Evolutionary conservation across 2,797 vertebrate species (phyloP).

Genomic region (Ctenopoma kingsleyae): DNA sequence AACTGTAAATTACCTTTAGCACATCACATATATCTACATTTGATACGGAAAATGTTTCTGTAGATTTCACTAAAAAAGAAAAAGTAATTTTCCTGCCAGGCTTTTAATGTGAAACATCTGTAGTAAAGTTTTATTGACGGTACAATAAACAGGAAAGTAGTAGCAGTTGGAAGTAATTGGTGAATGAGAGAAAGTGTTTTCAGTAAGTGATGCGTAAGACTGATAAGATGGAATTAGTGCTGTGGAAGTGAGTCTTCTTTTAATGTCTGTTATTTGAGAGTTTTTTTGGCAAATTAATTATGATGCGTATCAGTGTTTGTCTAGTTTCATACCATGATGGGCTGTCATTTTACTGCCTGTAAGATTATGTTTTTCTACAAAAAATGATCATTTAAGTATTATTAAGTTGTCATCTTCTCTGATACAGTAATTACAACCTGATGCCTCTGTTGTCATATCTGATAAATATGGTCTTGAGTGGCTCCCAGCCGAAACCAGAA

Average conservation of each 20-base stretch:
- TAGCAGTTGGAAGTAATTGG: no score
- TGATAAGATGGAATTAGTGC: no score
- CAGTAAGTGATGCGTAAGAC: not conserved
- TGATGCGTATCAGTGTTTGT: not conserved
- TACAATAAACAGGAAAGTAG: no score
- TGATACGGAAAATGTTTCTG: no score
- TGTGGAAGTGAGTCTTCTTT: not conserved
- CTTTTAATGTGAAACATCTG: no score
- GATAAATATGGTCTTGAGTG: not conserved
- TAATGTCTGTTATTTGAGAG: not conserved
- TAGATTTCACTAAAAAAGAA: no score
- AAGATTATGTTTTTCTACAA: not conserved
- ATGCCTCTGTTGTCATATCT: slow-evolving; percentile 5
- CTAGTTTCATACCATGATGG: not conserved
- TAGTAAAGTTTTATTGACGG: no score
- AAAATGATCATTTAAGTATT: slow-evolving; percentile 7
- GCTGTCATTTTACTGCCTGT: not conserved
- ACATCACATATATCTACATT: no score
- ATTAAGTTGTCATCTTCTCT: slow-evolving; percentile 17
- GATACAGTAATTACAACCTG: slow-evolving; percentile 13
- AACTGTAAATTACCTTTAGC: no score
- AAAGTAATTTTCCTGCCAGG: no score
- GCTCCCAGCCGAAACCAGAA: slow-evolving; percentile 1
- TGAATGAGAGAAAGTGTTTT: not conserved
- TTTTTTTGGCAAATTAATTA: not conserved